Conservation (phyloP, 2,797 vertebrate species). For the Muscicapa striata region DNA sequence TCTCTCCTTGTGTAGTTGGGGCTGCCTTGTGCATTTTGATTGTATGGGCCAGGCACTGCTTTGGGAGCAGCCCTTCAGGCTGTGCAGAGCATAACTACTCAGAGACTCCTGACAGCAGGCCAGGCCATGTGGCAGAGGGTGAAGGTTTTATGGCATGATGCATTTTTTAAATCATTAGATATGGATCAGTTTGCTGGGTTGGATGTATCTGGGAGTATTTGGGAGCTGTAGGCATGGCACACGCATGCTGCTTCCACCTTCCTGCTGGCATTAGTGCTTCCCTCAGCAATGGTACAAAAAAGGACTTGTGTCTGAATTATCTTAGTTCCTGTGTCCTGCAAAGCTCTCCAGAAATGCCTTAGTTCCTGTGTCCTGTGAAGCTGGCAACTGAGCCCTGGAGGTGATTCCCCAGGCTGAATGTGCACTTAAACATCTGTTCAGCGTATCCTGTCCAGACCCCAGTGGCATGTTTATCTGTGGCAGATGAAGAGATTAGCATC, state of each 20-base stretch:
- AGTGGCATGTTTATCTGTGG: background rate
- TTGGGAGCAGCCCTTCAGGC: background rate
- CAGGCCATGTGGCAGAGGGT: background rate
- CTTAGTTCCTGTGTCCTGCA: background rate
- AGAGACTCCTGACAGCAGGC: background rate
- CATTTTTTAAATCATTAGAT: background rate
- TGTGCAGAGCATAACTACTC: fast-evolving
- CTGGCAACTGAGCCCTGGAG: background rate
- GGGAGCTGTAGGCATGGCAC: background rate
- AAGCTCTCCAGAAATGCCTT: constrained; percentile 8
- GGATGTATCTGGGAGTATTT: background rate
- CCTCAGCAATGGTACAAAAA: background rate
- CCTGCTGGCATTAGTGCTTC: background rate
- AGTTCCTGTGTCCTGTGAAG: constrained; percentile 4
- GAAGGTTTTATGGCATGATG: background rate
- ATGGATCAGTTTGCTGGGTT: background rate
- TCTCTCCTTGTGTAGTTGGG: background rate
- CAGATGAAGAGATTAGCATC: constrained; percentile 58
- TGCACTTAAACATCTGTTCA: constrained; percentile 27
- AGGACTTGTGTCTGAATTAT: background rate
- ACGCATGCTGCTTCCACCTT: background rate
- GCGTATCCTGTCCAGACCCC: constrained; percentile 54
- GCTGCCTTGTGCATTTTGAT: background rate
- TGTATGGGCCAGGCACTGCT: fast-evolving
- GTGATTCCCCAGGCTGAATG: background rate